Percentiles rank a stretch among this genome's conserved stretches.
These are phyloP conservation scores for Actenoides hombroni DNA, from an alignment of 2,113 vertebrate genomes.

Conservation along the genomic window DNA sequence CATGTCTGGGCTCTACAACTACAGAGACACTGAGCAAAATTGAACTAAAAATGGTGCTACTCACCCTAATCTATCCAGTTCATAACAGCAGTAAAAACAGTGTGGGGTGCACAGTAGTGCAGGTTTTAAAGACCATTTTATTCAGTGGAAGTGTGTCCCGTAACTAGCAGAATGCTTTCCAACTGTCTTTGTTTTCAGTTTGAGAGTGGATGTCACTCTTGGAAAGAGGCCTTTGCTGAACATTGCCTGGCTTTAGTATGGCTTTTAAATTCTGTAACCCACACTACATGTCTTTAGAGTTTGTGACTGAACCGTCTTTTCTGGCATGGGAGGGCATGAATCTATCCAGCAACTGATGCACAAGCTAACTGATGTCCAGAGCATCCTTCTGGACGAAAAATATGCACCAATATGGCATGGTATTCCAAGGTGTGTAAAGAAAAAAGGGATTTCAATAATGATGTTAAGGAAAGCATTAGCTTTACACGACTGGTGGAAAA, in stretches of 20 bases:
- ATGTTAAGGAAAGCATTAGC: neutral
- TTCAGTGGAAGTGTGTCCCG: neutral
- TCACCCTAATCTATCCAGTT: slow-evolving; percentile 25
- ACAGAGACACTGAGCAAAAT: neutral
- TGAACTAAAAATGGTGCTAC: slow-evolving; percentile 7
- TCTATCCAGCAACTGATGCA: neutral
- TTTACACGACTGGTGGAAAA: neutral
- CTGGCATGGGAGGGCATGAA: neutral
- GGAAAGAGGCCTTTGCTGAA: neutral
- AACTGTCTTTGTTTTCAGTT: neutral
- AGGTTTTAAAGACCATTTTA: slow-evolving; percentile 31
- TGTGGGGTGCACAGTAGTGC: neutral
- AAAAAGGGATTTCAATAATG: neutral
- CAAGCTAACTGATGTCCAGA: neutral
- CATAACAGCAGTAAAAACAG: slow-evolving; percentile 33
- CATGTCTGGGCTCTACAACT: slow-evolving; percentile 10
- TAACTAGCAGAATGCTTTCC: slow-evolving; percentile 10
- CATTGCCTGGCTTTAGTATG: neutral
- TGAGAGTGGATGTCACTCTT: neutral
- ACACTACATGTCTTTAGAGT: neutral
- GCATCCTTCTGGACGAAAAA: neutral
- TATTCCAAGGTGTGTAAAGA: neutral
- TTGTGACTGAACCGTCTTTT: neutral
- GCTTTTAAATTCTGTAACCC: neutral
- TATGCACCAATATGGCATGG: neutral